These are phyloP conservation scores for Microplitis deprimator DNA, from an alignment of 2,888 invertebrate species.

Conservation along the genomic window DNA sequence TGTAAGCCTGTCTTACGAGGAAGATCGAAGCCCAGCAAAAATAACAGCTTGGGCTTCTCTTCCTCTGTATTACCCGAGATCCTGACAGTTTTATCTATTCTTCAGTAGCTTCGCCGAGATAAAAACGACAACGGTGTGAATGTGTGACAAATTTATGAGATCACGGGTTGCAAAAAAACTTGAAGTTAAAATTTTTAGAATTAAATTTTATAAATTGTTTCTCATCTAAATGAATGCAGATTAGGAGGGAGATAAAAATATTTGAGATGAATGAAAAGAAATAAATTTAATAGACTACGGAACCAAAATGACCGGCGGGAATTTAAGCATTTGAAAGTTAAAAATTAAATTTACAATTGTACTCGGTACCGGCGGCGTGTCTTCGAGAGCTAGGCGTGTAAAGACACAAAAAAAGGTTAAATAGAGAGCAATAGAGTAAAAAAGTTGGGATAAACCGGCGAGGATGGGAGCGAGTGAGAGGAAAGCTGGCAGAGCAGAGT, in stretches of 20 bases:
- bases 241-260: neutral
- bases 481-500: conserved; percentile 22
- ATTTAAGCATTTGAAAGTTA: conserved; percentile 22
- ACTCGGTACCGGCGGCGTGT: conserved; percentile 8
- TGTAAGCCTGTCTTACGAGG: conserved; percentile 43
- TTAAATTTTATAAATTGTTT: no score
- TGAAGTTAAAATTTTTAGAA: no score
- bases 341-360: conserved; percentile 37
- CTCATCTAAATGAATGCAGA: neutral
- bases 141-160: neutral
- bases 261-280: neutral
- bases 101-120: no score
- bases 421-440: conserved; percentile 17
- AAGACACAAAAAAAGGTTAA: conserved; percentile 15
- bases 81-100: no score
- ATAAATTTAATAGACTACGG: conserved; percentile 2
- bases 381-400: conserved; percentile 32
- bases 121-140: no score
- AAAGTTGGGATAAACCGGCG: conserved; percentile 14
- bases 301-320: neutral
- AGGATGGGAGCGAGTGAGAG: conserved; percentile 12
- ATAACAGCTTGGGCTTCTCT: neutral
- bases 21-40: conserved; percentile 13
- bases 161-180: neutral
- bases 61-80: neutral